Conservation (phyloP, 1,140 invertebrate species). For the Lethrus apterus region DNA sequence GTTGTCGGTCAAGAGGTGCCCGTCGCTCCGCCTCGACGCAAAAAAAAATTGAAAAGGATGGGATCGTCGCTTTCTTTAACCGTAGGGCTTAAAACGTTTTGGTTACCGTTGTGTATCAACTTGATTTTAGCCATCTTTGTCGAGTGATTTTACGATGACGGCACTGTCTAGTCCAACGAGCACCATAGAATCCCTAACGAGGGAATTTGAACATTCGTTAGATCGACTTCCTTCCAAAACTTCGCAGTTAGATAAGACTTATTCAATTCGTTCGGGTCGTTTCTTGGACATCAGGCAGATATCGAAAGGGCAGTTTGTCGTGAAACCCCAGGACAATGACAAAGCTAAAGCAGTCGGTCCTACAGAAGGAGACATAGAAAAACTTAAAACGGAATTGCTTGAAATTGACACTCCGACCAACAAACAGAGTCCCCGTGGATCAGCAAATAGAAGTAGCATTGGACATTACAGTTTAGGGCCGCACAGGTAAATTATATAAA, state of each 20-base stretch:
- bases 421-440: constrained; percentile 42
- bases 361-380: constrained; percentile 51
- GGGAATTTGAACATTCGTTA: constrained; percentile 71
- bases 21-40: constrained; percentile 73
- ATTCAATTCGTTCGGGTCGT: constrained; percentile 41
- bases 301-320: constrained; percentile 65
- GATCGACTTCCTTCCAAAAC: constrained; percentile 40
- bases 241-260: constrained; percentile 23
- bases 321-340: constrained; percentile 70
- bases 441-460: constrained; percentile 44
- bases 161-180: constrained; percentile 60
- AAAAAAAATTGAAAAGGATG: constrained; percentile 53
- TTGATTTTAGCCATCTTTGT: constrained; percentile 7
- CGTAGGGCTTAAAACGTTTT: no score
- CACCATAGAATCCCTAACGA: constrained; percentile 69
- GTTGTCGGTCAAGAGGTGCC: constrained; percentile 42
- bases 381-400: constrained; percentile 46
- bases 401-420: constrained; percentile 33
- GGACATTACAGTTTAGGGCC: constrained; percentile 53
- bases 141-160: neutral
- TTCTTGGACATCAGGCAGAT: constrained; percentile 33
- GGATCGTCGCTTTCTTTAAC: constrained; percentile 42
- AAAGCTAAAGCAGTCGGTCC: constrained; percentile 57
- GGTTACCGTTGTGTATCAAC: no score
- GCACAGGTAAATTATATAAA: no score